A percentile compares a stretch with the other conserved stretches of the same genome.
phyloP scores from a whole-genome alignment of 2,113 vertebrate genomes.

The Rhombomys opimus region DNA sequence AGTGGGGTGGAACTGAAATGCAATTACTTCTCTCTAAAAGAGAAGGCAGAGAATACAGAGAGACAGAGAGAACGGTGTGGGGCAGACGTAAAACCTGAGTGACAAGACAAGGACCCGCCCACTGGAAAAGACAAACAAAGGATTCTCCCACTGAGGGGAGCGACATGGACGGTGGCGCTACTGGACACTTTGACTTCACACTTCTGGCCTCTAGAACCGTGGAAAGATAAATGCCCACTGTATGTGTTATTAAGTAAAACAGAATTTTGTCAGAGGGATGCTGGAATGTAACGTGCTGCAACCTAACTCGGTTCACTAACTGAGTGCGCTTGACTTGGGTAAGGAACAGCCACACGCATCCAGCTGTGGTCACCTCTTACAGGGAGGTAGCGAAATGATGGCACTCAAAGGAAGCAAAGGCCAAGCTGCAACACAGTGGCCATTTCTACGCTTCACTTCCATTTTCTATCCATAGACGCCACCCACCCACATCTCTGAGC shows the following conservation, averaged over 20 bases:
- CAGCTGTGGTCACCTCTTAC: too few species aligned
- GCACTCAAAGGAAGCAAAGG: neutral
- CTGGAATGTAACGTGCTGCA: neutral
- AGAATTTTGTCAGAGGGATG: neutral
- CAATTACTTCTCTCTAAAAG: neutral
- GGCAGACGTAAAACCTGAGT: neutral
- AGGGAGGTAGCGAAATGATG: neutral
- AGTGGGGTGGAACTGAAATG: neutral
- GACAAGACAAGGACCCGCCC: neutral
- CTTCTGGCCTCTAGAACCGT: neutral
- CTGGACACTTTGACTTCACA: neutral
- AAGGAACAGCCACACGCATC: neutral
- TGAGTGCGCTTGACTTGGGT: neutral
- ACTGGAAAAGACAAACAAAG: neutral
- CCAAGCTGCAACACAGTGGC: neutral
- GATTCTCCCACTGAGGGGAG: neutral
- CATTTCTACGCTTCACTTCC: neutral
- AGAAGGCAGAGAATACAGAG: neutral
- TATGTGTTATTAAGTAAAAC: too few species aligned
- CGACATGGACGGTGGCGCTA: neutral
- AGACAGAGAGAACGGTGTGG: too few species aligned
- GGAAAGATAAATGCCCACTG: neutral
- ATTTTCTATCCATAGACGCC: neutral
- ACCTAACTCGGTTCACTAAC: neutral
- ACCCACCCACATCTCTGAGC: neutral